Percentiles rank a stretch among this genome's conserved stretches.
phyloP scores from a whole-genome alignment of 2,113 vertebrate species.

The Sisor rabdophorus region DNA sequence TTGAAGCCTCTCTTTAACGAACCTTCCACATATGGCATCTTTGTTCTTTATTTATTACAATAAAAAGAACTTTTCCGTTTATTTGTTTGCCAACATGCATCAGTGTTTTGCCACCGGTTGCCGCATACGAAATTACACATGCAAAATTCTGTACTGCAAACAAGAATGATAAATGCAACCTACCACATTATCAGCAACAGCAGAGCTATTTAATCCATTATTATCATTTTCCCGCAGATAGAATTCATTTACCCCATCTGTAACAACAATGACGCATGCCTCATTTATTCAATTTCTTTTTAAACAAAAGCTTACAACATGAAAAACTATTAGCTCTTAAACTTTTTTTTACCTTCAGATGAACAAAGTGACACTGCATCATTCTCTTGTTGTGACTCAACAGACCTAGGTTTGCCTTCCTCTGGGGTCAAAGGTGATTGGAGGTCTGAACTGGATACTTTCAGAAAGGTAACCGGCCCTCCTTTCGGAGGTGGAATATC shows the following conservation, averaged over 20 bases:
- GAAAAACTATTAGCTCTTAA: neutral
- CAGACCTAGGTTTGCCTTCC: conserved; percentile 68
- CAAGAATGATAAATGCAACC: neutral
- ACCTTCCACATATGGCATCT: no score
- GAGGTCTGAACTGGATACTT: conserved; percentile 76
- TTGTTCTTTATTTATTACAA: neutral
- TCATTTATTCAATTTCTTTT: neutral
- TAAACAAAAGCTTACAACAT: no score
- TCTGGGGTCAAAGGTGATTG: conserved; percentile 75
- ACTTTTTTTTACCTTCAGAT: conserved; percentile 78
- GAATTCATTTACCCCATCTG: conserved; percentile 81
- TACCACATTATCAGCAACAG: conserved; percentile 5
- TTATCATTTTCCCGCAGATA: conserved; percentile 73
- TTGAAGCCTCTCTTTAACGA: no score
- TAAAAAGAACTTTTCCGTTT: no score
- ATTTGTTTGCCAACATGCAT: no score
- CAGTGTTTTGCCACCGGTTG: neutral
- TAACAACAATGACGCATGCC: conserved; percentile 52
- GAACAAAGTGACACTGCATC: conserved; percentile 83
- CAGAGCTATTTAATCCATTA: conserved; percentile 62
- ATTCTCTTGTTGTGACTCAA: conserved; percentile 81
- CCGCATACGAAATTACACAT: neutral
- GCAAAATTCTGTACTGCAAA: neutral
- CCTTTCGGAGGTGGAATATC: conserved; percentile 93
- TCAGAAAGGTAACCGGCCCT: conserved; percentile 86